phyloP scores from a whole-genome alignment of 2,113 vertebrate genomes.

The Philantomba maxwellii region DNA sequence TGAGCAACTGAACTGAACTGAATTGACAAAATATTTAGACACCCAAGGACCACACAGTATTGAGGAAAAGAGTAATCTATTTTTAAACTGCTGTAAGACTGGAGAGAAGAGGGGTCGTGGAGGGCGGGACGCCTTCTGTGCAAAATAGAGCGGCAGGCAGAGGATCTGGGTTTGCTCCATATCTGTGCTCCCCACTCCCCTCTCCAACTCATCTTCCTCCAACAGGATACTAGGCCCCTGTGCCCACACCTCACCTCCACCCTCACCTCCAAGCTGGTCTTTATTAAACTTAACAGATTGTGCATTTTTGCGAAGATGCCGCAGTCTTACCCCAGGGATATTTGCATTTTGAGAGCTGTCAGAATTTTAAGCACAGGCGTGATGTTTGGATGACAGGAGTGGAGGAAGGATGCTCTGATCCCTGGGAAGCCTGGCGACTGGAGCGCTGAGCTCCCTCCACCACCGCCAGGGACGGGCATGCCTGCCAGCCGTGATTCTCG shows the following conservation, averaged over 20 bases:
- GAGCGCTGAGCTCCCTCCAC: rapidly evolving
- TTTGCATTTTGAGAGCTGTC: not conserved
- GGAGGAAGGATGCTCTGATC: rapidly evolving
- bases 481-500: rapidly evolving
- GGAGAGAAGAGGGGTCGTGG: rapidly evolving
- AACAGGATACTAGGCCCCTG: rapidly evolving
- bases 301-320: not conserved
- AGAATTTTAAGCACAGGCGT: not conserved
- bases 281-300: not conserved
- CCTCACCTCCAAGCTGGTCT: not conserved
- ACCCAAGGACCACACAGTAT: not conserved
- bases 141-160: rapidly evolving
- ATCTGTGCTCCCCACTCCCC: rapidly evolving
- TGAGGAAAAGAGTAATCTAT: not conserved
- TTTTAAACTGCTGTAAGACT: not conserved
- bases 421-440: not conserved
- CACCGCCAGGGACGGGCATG: rapidly evolving
- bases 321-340: not conserved
- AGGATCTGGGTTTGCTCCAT: rapidly evolving
- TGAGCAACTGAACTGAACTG: not conserved
- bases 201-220: rapidly evolving
- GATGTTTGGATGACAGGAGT: not conserved
- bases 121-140: rapidly evolving
- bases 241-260: not conserved
- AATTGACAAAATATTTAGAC: slow-evolving; percentile 51